Percentiles rank a stretch among this genome's conserved stretches.
These are phyloP conservation scores for Hybos culiciformis DNA, from an alignment of 2,888 invertebrate species.

Conservation along the genomic window DNA sequence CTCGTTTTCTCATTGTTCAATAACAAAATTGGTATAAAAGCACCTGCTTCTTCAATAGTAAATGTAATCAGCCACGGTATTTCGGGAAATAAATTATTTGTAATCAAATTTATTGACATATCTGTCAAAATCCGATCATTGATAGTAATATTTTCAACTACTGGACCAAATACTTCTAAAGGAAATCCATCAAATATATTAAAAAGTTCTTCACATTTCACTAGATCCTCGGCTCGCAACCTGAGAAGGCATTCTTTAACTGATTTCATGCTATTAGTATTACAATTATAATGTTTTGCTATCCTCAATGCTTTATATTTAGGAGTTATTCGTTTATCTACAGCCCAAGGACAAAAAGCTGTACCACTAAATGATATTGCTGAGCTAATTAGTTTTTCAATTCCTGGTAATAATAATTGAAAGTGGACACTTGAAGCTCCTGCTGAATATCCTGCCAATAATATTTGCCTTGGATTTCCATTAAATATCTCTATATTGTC, in stretches of 20 bases:
- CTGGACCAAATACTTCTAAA: constrained; percentile 56
- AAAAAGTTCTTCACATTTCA: neutral
- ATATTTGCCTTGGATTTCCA: constrained; percentile 52
- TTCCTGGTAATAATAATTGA: constrained; percentile 42
- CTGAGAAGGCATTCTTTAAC: constrained; percentile 49
- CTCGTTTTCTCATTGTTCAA: constrained; percentile 21
- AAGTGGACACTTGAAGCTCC: constrained; percentile 60
- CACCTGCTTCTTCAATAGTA: constrained; percentile 56
- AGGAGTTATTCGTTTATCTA: neutral
- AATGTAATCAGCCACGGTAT: constrained; percentile 53
- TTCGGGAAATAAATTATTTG: constrained; percentile 42
- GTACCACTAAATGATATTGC: constrained; percentile 40
- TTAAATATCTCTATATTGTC: constrained; percentile 53
- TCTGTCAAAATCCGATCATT: too few relatives aligned
- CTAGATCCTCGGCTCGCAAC: constrained; percentile 43
- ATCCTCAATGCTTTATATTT: constrained; percentile 42
- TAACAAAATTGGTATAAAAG: constrained; percentile 42
- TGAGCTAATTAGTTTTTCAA: constrained; percentile 9
- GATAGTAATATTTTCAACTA: too few relatives aligned
- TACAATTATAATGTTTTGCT: constrained; percentile 48
- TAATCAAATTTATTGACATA: too few relatives aligned
- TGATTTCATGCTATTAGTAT: constrained; percentile 37
- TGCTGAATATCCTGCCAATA: constrained; percentile 52
- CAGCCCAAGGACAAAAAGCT: constrained; percentile 43
- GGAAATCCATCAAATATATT: constrained; percentile 39